These are phyloP conservation scores for Zaprionus davidi DNA, from an alignment of 1,140 invertebrate species.

Conservation along the genomic window DNA sequence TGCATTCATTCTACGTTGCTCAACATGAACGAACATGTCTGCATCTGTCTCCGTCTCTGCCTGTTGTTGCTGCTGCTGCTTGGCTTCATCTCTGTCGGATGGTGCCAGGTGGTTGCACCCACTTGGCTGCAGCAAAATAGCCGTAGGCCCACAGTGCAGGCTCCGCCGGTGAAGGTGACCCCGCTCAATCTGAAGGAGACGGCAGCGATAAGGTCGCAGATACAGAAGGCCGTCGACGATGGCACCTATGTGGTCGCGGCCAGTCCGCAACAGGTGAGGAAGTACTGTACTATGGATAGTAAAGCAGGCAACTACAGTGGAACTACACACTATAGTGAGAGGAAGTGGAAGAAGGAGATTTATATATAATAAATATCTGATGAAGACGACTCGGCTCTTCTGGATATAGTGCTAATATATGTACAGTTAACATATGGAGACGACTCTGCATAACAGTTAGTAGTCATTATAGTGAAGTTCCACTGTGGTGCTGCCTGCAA, in stretches of 20 bases:
- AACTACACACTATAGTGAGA: neutral
- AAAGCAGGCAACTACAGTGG: neutral
- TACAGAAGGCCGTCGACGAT: conserved; percentile 64
- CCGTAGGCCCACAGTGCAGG: neutral
- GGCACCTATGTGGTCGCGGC: conserved; percentile 53
- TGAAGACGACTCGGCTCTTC: no score
- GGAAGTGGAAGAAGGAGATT: no score
- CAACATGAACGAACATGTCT: neutral
- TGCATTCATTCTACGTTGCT: neutral
- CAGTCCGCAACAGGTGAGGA: conserved; percentile 48
- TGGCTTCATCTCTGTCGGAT: neutral
- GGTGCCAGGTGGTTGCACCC: conserved; percentile 62
- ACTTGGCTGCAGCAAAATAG: conserved; percentile 49
- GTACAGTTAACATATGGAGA: no score
- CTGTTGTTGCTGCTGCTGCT: neutral
- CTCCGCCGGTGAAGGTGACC: conserved; percentile 47
- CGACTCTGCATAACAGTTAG: no score
- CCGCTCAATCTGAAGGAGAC: conserved; percentile 55
- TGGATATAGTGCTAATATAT: no score
- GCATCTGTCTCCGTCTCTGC: neutral
- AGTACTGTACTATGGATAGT: neutral
- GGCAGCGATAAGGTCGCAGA: conserved; percentile 41
- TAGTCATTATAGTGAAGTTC: no score
- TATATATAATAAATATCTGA: no score
- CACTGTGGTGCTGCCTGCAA: no score